Percentiles rank a stretch among this genome's conserved stretches.
phyloP scores from a whole-genome alignment of 1,140 invertebrate genomes.

The Polypedilum pembai region DNA sequence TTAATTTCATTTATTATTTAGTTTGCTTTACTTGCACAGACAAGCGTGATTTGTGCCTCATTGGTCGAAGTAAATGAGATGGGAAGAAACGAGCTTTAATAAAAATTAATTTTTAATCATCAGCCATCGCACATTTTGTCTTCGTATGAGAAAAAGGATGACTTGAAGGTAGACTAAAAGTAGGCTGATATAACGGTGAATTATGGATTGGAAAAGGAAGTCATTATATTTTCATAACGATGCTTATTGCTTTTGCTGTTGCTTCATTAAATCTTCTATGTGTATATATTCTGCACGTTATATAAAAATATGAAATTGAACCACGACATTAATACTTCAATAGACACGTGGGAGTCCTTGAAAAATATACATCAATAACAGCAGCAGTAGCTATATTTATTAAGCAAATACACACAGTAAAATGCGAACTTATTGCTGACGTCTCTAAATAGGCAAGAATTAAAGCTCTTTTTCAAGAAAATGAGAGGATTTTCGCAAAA shows the following conservation, averaged over 20 bases:
- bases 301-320: neutral
- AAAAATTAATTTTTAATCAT: conserved; percentile 4
- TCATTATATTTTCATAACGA: conserved; percentile 27
- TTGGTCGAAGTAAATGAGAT: neutral
- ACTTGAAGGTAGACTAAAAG: neutral
- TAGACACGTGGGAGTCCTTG: conserved; percentile 8
- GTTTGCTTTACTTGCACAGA: neutral
- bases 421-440: too few species aligned
- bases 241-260: conserved; percentile 20
- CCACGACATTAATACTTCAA: neutral
- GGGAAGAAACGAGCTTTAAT: neutral
- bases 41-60: neutral
- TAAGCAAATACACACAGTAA: too few species aligned
- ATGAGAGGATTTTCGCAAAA: too few species aligned
- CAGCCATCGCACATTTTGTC: neutral
- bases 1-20: conserved; percentile 28
- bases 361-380: neutral
- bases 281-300: neutral
- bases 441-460: too few species aligned
- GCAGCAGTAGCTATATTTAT: too few species aligned
- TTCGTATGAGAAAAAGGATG: neutral
- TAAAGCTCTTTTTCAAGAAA: too few species aligned
- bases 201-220: conserved; percentile 6
- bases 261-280: neutral
- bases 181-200: neutral